Percentiles rank a stretch among this genome's conserved stretches.
Evolutionary conservation across 2,797 vertebrate species (phyloP).

Genomic region (Corythornis leucogaster): DNA sequence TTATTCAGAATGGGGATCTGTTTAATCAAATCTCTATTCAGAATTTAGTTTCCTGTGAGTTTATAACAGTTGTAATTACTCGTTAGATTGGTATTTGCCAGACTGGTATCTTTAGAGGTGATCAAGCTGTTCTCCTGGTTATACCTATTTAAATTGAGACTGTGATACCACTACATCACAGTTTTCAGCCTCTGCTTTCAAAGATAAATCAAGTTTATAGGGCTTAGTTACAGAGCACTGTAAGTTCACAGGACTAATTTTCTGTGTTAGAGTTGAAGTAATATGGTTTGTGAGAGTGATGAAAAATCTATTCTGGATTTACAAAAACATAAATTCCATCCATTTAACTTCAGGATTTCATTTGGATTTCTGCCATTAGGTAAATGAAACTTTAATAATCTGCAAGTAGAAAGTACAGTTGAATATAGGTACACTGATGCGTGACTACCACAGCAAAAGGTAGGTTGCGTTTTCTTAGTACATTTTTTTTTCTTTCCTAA

Average conservation of each 20-base stretch:
- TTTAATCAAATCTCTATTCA: background rate
- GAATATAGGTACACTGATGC: background rate
- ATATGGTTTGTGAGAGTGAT: background rate
- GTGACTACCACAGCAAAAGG: background rate
- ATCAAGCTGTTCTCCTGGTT: background rate
- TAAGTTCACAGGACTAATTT: background rate
- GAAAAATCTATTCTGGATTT: background rate
- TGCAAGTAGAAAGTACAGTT: background rate
- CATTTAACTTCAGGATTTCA: background rate
- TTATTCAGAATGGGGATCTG: background rate
- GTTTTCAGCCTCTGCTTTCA: background rate
- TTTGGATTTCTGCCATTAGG: background rate
- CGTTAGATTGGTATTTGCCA: background rate
- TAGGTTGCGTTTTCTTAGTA: background rate
- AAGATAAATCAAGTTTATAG: background rate
- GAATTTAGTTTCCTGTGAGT: background rate
- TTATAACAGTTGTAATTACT: background rate
- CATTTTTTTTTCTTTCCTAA: background rate
- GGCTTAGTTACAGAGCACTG: background rate
- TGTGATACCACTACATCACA: background rate
- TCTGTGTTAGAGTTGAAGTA: background rate
- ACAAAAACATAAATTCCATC: background rate
- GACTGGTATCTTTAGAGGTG: background rate
- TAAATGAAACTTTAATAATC: background rate
- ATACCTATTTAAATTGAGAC: background rate